Evolutionary conservation across 2,888 invertebrate genomes (phyloP).

Genomic region (Blastobasis lacticolella): DNA sequence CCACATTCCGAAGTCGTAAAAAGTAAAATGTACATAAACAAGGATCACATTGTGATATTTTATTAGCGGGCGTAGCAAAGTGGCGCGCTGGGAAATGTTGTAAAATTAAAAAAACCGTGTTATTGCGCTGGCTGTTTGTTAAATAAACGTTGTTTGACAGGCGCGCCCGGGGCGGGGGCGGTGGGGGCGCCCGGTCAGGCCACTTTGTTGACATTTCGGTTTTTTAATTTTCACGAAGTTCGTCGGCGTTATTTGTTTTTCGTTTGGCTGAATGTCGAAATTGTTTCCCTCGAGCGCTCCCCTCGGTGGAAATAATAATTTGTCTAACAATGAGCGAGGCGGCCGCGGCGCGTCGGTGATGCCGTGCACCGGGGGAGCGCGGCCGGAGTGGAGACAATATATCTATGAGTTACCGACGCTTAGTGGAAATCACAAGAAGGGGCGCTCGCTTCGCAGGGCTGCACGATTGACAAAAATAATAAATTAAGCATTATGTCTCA

Average conservation of each 20-base stretch:
- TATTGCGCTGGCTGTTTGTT: slow-evolving; percentile 56
- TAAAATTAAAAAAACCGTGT: slow-evolving; percentile 55
- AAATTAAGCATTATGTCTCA: slow-evolving; percentile 12
- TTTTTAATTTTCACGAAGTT: slow-evolving; percentile 43
- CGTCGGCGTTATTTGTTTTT: slow-evolving; percentile 24
- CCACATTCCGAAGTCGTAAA: slow-evolving; percentile 29
- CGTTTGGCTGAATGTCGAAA: slow-evolving; percentile 24
- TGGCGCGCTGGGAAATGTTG: slow-evolving; percentile 44
- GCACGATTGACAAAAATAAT: slow-evolving; percentile 14
- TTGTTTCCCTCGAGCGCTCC: slow-evolving; percentile 12
- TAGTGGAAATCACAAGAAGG: slow-evolving; percentile 47
- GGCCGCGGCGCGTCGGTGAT: slow-evolving; percentile 35
- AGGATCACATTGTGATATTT: slow-evolving; percentile 3
- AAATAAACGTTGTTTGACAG: slow-evolving; percentile 65
- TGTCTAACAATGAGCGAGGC: slow-evolving; percentile 23
- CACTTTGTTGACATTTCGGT: slow-evolving; percentile 48
- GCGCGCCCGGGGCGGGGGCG: slow-evolving; percentile 25
- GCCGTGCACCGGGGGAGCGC: slow-evolving; percentile 52
- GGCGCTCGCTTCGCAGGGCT: slow-evolving; percentile 32
- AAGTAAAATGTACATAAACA: neutral
- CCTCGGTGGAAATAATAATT: slow-evolving; percentile 21
- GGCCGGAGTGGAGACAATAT: slow-evolving; percentile 54
- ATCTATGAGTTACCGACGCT: slow-evolving; percentile 55
- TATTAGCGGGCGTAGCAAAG: slow-evolving; percentile 24
- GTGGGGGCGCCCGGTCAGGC: slow-evolving; percentile 29